Evolutionary conservation across 2,888 invertebrate genomes (phyloP).

Genomic region (Macrophya alboannulata): DNA sequence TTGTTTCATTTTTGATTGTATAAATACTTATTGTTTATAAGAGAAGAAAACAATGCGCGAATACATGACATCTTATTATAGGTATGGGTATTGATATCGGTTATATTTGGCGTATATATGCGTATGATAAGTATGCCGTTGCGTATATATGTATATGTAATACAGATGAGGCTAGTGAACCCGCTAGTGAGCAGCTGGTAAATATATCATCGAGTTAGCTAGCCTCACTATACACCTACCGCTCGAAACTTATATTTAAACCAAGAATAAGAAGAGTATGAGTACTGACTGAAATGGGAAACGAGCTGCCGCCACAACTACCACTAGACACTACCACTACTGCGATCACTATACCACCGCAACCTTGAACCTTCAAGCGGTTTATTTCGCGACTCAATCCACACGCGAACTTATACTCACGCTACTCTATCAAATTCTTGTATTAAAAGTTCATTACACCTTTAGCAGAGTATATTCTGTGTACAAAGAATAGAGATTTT

Average conservation of each 20-base stretch:
- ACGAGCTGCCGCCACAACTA: constrained; percentile 9
- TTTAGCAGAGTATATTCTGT: background rate
- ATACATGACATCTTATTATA: too few relatives aligned
- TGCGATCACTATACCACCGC: background rate
- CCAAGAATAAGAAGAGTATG: constrained; percentile 20
- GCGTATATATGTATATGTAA: background rate
- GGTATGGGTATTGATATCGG: background rate
- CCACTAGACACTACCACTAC: background rate
- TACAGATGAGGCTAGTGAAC: constrained; percentile 49
- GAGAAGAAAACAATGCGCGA: too few relatives aligned
- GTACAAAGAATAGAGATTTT: background rate
- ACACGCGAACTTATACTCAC: constrained; percentile 14
- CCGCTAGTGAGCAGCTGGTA: constrained; percentile 49
- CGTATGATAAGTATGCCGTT: background rate
- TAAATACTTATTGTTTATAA: too few relatives aligned
- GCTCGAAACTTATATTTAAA: constrained; percentile 56
- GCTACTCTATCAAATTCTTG: background rate
- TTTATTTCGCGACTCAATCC: constrained; percentile 44
- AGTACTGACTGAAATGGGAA: constrained; percentile 47
- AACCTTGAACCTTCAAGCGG: constrained; percentile 54
- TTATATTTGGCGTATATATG: background rate
- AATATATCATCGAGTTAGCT: constrained; percentile 58
- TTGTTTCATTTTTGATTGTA: too few relatives aligned
- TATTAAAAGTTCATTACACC: background rate
- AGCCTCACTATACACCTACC: constrained; percentile 47